These are phyloP conservation scores for Brachyistius frenatus DNA, from an alignment of 2,113 vertebrate genomes.

Conservation along the genomic window DNA sequence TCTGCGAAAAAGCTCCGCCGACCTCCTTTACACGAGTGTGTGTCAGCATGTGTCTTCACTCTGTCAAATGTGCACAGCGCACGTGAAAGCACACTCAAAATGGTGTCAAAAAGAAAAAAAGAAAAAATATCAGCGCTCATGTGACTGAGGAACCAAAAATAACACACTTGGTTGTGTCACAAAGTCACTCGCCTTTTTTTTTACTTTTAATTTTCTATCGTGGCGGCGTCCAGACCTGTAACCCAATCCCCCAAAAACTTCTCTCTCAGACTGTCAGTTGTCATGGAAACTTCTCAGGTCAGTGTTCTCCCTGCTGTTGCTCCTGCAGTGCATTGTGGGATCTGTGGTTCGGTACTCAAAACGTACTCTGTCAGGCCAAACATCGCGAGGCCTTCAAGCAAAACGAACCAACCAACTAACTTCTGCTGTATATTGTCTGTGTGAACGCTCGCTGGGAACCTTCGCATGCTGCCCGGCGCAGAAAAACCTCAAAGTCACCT, in stretches of 20 bases:
- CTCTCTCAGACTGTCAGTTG: constrained; percentile 74
- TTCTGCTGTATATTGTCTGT: constrained; percentile 81
- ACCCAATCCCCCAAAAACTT: constrained; percentile 45
- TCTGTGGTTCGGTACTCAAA: constrained; percentile 68
- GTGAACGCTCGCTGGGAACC: constrained; percentile 79
- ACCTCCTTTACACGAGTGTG: constrained; percentile 32
- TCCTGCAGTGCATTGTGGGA: constrained; percentile 81
- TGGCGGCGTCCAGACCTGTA: constrained; percentile 58
- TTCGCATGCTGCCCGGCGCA: constrained; percentile 81
- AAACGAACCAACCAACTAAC: constrained; percentile 65
- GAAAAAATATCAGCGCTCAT: constrained; percentile 26
- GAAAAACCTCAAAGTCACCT: constrained; percentile 80
- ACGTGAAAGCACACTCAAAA: constrained; percentile 72
- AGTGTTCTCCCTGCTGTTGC: constrained; percentile 81
- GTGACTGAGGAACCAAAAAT: constrained; percentile 72
- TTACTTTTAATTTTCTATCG: constrained; percentile 67
- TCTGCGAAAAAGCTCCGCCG: constrained; percentile 23
- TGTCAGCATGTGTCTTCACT: constrained; percentile 73
- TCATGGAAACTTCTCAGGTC: constrained; percentile 84
- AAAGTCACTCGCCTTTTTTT: constrained; percentile 71
- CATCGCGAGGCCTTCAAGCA: constrained; percentile 63
- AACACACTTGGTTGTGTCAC: constrained; percentile 70
- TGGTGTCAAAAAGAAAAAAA: constrained; percentile 57
- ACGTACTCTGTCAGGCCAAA: constrained; percentile 61
- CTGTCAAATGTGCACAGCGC: constrained; percentile 64